Percentiles rank a stretch among this genome's conserved stretches.
phyloP scores from a whole-genome alignment of 2,888 invertebrate species.

The Dromius quadrimaculatus region DNA sequence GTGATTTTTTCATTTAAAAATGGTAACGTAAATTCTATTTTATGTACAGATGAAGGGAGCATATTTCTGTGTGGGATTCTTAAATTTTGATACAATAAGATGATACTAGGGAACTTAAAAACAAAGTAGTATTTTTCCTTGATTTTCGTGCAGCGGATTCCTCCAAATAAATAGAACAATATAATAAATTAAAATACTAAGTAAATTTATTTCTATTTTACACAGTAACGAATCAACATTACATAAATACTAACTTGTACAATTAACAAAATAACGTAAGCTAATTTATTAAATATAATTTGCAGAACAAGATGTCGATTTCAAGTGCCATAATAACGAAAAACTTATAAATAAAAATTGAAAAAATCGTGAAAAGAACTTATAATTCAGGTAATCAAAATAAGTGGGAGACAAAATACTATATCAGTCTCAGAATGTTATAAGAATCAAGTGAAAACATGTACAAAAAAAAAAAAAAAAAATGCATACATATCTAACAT shows the following conservation, averaged over 20 bases:
- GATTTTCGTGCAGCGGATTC: too few species aligned
- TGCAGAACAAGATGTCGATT: conserved; percentile 4
- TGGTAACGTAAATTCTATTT: too few species aligned
- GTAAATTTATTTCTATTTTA: conserved; percentile 43
- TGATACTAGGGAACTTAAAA: too few species aligned
- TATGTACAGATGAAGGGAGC: too few species aligned
- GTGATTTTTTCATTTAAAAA: too few species aligned
- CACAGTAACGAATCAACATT: conserved; percentile 45
- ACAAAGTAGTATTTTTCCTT: too few species aligned
- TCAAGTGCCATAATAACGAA: conserved; percentile 15
- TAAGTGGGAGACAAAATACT: conserved; percentile 6
- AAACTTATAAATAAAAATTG: conserved; percentile 29
- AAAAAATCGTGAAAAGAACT: conserved; percentile 1
- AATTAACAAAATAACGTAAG: conserved; percentile 42
- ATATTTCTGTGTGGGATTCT: too few species aligned
- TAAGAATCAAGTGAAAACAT: not conserved
- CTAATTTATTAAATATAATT: conserved; percentile 17
- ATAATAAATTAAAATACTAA: conserved; percentile 32
- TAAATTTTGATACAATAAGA: too few species aligned
- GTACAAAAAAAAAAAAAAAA: not conserved
- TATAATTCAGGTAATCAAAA: not conserved
- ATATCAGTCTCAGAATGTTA: conserved; percentile 23
- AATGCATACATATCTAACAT: conserved; percentile 25
- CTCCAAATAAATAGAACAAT: too few species aligned
- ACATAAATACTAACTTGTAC: conserved; percentile 48